A percentile compares a stretch with the other conserved stretches of the same genome.
These are phyloP conservation scores for Bimastos eiseni DNA, from an alignment of 2,888 invertebrate genomes.

Conservation along the genomic window DNA sequence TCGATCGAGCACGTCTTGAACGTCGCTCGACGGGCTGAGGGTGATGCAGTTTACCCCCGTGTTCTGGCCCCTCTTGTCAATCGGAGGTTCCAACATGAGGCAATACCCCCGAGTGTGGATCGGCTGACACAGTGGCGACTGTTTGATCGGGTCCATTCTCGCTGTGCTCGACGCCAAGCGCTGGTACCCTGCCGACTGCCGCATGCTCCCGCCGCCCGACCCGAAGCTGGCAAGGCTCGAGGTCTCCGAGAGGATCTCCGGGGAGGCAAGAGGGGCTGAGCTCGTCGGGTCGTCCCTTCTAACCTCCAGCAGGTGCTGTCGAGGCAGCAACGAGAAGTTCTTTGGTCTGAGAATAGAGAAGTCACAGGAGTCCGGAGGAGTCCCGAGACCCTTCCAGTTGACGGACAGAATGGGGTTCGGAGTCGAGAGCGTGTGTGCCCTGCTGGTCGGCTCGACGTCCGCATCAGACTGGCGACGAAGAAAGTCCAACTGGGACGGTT, in stretches of 20 bases:
- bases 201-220: conserved; percentile 27
- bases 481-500: not conserved
- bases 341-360: not conserved
- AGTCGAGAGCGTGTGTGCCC: not conserved
- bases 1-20: not conserved
- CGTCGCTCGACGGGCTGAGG: not conserved
- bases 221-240: conserved; percentile 36
- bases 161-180: conserved; percentile 14
- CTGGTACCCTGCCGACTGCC: conserved; percentile 33
- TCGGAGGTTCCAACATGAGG: not conserved
- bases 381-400: not conserved
- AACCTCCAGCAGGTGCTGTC: conserved; percentile 27
- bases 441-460: not conserved
- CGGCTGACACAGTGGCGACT: conserved; percentile 33
- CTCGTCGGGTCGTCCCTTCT: conserved; percentile 33
- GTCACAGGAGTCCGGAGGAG: not conserved
- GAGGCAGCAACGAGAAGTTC: not conserved
- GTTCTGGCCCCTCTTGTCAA: not conserved
- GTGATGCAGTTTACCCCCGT: not conserved
- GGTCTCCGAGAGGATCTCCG: conserved; percentile 35
- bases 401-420: not conserved
- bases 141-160: conserved; percentile 36
- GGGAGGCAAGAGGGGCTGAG: conserved; percentile 36
- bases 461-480: not conserved
- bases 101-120: not conserved